Percentiles rank a stretch among this genome's conserved stretches.
These are phyloP conservation scores for Ceyx margarethae DNA, from an alignment of 2,113 vertebrate species.

Conservation along the genomic window DNA sequence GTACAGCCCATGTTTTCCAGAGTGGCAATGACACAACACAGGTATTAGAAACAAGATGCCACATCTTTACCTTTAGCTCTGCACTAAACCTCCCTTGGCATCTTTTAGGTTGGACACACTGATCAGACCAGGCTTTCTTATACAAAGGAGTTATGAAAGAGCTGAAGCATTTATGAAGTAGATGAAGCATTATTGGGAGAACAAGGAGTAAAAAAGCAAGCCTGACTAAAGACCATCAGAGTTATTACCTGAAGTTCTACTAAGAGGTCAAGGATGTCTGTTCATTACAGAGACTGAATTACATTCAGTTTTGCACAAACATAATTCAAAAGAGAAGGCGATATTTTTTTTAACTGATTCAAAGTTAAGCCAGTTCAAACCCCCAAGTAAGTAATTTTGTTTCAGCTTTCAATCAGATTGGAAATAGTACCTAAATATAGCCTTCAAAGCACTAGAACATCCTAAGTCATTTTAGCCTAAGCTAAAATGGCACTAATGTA, in stretches of 20 bases:
- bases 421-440: rapidly evolving
- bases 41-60: not conserved
- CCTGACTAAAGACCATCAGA: not conserved
- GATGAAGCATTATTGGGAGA: not conserved
- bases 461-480: not conserved
- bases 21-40: not conserved
- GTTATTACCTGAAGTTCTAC: not conserved
- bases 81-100: not conserved
- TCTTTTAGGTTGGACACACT: not conserved
- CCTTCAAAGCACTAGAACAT: not conserved
- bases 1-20: not conserved
- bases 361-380: not conserved
- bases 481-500: not conserved
- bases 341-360: not conserved
- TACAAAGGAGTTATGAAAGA: not conserved
- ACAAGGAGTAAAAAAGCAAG: not conserved
- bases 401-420: not conserved
- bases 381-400: not conserved
- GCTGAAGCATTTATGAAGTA: not conserved
- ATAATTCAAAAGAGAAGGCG: not conserved
- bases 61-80: not conserved
- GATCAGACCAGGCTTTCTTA: not conserved
- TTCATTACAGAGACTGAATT: not conserved
- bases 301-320: not conserved
- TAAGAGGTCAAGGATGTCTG: not conserved